Percentiles rank a stretch among this genome's conserved stretches.
Conservation (phyloP, 2,797 vertebrate genomes). For the Helarctos malayanus region DNA sequence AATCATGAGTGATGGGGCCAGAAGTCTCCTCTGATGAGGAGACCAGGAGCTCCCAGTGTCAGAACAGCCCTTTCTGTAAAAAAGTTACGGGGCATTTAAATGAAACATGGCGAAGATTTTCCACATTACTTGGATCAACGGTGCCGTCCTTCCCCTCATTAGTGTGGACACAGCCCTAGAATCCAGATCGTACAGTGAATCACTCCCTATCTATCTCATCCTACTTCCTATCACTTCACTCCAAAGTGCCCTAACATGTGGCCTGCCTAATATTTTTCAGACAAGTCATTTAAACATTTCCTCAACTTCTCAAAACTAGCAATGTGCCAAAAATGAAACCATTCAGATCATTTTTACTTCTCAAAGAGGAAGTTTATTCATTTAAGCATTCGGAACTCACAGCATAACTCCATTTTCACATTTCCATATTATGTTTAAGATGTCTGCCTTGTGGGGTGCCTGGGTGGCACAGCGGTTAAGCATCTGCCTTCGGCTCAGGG, state of each 20-base stretch:
- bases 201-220: neutral
- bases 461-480: no score
- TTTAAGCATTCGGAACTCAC: neutral
- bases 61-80: neutral
- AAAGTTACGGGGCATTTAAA: neutral
- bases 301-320: neutral
- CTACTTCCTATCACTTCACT: neutral
- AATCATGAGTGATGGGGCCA: neutral
- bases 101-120: constrained; percentile 27
- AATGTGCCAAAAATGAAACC: neutral
- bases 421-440: neutral
- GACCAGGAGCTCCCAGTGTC: neutral
- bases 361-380: neutral
- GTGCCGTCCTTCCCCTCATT: neutral
- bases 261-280: constrained; percentile 40
- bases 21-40: neutral
- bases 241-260: neutral
- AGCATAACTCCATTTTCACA: neutral
- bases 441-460: neutral
- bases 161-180: neutral
- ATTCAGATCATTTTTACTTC: constrained; percentile 11
- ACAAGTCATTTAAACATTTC: constrained; percentile 16
- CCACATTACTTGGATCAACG: neutral
- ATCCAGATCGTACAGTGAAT: constrained; percentile 39
- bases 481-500: no score